These are phyloP conservation scores for Illadopsis cleaveri DNA, from an alignment of 2,113 vertebrate genomes.

Conservation along the genomic window DNA sequence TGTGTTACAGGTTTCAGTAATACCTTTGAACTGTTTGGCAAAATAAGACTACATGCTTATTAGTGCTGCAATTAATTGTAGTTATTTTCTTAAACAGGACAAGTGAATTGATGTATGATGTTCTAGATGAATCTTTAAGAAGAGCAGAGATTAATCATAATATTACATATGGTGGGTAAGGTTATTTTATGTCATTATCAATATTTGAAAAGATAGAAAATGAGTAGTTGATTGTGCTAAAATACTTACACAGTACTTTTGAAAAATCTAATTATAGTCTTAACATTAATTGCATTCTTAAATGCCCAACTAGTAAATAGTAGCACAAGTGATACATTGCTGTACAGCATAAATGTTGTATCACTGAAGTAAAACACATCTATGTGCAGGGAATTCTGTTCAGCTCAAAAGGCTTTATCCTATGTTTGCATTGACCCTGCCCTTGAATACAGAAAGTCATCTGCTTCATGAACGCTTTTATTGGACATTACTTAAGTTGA, in stretches of 20 bases:
- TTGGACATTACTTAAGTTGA: not conserved
- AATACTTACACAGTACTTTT: not conserved
- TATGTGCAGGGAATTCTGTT: not conserved
- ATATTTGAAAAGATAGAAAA: not conserved
- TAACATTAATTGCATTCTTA: not conserved
- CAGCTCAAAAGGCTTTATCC: not conserved
- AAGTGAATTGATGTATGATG: constrained; percentile 94
- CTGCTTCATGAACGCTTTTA: not conserved
- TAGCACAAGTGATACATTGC: not conserved
- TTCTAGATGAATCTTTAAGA: constrained; percentile 93
- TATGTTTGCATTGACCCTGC: not conserved
- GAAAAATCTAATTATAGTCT: not conserved
- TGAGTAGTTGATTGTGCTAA: not conserved
- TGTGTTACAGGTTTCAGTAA: not conserved
- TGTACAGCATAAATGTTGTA: not conserved
- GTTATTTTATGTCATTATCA: not conserved
- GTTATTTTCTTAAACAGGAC: constrained; percentile 74
- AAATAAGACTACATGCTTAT: not conserved
- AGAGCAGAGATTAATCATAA: constrained; percentile 99
- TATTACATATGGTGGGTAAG: constrained; percentile 90
- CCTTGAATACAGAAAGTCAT: not conserved
- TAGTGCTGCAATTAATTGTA: not conserved
- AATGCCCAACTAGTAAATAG: not conserved
- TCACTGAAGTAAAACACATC: not conserved
- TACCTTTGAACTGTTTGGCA: not conserved